A percentile compares a stretch with the other conserved stretches of the same genome.
Evolutionary conservation across 1,140 invertebrate species (phyloP).

Genomic region (Sycophaga agraensis): DNA sequence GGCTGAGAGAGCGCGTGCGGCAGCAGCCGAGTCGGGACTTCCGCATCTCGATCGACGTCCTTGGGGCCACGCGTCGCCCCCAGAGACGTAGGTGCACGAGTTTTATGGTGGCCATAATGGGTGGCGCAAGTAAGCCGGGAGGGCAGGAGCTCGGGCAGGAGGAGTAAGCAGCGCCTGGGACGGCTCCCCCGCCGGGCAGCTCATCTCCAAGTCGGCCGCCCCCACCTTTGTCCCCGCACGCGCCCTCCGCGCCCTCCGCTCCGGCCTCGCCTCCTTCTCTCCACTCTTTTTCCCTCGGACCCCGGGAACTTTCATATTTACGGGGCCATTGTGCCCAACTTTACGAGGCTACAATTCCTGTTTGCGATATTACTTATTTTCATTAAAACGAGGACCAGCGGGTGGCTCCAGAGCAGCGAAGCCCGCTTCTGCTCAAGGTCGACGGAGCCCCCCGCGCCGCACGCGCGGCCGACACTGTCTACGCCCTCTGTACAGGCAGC

Average conservation of each 20-base stretch:
- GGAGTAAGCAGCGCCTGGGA: too few species aligned
- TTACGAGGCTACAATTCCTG: conserved; percentile 40
- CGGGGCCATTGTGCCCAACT: conserved; percentile 32
- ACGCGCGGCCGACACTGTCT: too few species aligned
- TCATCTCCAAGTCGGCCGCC: too few species aligned
- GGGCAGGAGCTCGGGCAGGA: too few species aligned
- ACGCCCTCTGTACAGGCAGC: too few species aligned
- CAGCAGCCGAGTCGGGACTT: background rate
- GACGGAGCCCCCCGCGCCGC: too few species aligned
- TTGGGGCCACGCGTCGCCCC: conserved; percentile 37
- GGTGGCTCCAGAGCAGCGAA: conserved; percentile 17
- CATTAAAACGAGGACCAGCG: conserved; percentile 38
- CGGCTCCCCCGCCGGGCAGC: background rate
- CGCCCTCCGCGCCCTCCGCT: background rate
- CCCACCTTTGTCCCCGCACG: conserved; percentile 1
- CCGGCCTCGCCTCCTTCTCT: too few species aligned
- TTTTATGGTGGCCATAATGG: conserved; percentile 38
- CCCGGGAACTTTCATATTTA: conserved; percentile 39
- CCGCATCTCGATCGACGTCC: too few species aligned
- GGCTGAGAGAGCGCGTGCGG: too few species aligned
- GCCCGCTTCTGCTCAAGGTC: background rate
- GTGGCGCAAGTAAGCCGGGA: too few species aligned
- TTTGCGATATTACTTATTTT: conserved; percentile 42
- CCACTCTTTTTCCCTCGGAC: background rate
- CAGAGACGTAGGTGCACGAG: conserved; percentile 15